These are phyloP conservation scores for Stenodera caucasica DNA, from an alignment of 2,888 invertebrate genomes.

Conservation along the genomic window DNA sequence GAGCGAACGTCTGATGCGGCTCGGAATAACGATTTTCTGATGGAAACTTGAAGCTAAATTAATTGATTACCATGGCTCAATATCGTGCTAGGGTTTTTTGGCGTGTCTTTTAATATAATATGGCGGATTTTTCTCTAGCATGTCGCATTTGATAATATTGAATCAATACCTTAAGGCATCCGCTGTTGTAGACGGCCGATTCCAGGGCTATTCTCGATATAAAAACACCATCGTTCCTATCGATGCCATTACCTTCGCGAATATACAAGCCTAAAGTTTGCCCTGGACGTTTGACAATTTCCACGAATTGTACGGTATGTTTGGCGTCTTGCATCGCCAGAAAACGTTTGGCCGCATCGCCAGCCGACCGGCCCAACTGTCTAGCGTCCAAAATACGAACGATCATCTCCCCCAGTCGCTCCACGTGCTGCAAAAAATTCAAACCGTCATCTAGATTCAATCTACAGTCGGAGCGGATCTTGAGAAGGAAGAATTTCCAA, in stretches of 20 bases:
- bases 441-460: not conserved
- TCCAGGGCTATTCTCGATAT: slow-evolving; percentile 95
- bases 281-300: slow-evolving; percentile 98
- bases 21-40: too few species aligned
- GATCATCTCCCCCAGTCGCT: slow-evolving; percentile 93
- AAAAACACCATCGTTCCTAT: slow-evolving; percentile 94
- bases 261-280: slow-evolving; percentile 98
- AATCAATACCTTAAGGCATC: slow-evolving; percentile 82
- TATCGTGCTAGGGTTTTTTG: too few species aligned
- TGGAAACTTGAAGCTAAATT: not conserved
- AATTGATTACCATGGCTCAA: not conserved
- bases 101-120: too few species aligned
- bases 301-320: slow-evolving; percentile 83
- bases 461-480: too few species aligned
- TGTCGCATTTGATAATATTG: too few species aligned
- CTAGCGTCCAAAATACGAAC: slow-evolving; percentile 87
- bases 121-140: too few species aligned
- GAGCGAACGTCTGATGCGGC: too few species aligned
- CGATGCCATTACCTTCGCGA: slow-evolving; percentile 98
- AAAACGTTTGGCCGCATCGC: slow-evolving; percentile 86
- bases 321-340: slow-evolving; percentile 72
- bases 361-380: slow-evolving; percentile 81
- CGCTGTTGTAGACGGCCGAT: slow-evolving; percentile 96
- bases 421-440: slow-evolving; percentile 62
- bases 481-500: too few species aligned